Percentiles rank a stretch among this genome's conserved stretches.
These are phyloP conservation scores for Numida meleagris DNA, from an alignment of 2,113 vertebrate species.

Conservation along the genomic window DNA sequence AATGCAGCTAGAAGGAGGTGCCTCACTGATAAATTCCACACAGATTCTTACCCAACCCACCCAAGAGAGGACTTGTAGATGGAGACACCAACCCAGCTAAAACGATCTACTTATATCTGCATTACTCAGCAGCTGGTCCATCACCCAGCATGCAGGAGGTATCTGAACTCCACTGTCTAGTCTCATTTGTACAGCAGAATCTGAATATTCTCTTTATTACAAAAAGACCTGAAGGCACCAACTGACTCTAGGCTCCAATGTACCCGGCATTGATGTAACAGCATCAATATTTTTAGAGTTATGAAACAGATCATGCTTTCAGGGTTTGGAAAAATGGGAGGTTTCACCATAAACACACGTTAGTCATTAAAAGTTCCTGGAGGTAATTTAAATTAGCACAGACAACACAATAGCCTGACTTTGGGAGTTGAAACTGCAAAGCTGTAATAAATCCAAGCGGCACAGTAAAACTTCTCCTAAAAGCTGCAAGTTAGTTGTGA, in stretches of 20 bases:
- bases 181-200: not conserved
- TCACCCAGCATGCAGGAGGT: not conserved
- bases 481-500: slow-evolving; percentile 22
- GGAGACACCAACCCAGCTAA: not conserved
- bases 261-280: not conserved
- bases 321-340: slow-evolving; percentile 1
- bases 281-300: not conserved
- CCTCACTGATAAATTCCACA: not conserved
- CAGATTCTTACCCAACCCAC: not conserved
- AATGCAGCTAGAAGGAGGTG: not conserved
- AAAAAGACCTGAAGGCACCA: not conserved
- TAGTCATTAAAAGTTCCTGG: slow-evolving; percentile 4
- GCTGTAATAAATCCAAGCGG: not conserved
- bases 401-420: slow-evolving; percentile 17
- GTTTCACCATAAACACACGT: not conserved
- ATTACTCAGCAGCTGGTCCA: not conserved
- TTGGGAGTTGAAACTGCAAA: not conserved
- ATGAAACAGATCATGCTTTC: not conserved
- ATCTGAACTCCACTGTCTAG: not conserved
- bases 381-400: not conserved
- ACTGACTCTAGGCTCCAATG: not conserved
- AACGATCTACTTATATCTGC: not conserved
- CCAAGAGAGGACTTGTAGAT: not conserved
- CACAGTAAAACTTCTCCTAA: slow-evolving; percentile 6
- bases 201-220: not conserved